These are phyloP conservation scores for Colinus virginianus DNA, from an alignment of 2,113 vertebrate species.

Conservation along the genomic window DNA sequence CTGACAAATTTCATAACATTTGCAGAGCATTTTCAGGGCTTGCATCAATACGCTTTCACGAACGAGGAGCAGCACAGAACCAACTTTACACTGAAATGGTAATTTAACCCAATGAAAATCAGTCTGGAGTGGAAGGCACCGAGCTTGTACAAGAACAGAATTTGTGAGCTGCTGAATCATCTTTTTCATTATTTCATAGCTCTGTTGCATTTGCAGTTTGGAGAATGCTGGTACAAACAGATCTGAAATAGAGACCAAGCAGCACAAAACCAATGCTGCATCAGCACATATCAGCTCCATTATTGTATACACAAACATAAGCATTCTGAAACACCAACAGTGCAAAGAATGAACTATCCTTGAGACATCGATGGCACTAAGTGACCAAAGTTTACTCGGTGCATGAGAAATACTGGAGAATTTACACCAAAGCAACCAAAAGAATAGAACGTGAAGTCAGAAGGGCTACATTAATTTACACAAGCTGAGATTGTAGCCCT, in stretches of 20 bases:
- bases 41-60: neutral
- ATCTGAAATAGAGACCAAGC: neutral
- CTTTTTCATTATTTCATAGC: neutral
- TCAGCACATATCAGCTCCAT: neutral
- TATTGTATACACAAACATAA: neutral
- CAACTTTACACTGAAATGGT: neutral
- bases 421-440: neutral
- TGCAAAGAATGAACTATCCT: neutral
- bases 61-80: neutral
- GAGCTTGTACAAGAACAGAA: neutral
- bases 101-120: neutral
- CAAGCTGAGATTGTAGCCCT: neutral
- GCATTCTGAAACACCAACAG: neutral
- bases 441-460: neutral
- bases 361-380: neutral
- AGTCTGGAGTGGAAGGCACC: neutral
- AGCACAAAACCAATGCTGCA: neutral
- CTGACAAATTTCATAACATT: neutral
- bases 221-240: neutral
- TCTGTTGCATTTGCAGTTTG: neutral
- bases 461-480: neutral
- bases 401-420: neutral
- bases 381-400: neutral
- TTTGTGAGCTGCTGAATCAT: neutral
- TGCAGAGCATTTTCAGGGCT: neutral